phyloP scores from a whole-genome alignment of 1,140 invertebrate genomes.

The Bombus vancouverensis region DNA sequence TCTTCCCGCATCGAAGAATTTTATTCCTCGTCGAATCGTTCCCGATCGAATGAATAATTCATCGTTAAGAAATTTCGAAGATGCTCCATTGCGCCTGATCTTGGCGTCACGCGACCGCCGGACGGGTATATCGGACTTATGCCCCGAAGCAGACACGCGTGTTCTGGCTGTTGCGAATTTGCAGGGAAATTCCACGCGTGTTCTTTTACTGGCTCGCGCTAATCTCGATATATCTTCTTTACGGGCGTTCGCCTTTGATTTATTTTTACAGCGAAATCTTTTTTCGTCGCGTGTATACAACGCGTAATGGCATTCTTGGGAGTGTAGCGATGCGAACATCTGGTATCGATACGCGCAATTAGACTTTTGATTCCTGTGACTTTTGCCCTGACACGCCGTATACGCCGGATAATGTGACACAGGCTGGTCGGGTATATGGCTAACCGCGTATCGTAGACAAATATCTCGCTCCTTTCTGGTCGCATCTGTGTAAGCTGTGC shows the following conservation, averaged over 20 bases:
- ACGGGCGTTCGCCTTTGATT: conserved; percentile 16
- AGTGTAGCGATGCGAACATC: not conserved
- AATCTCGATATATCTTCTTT: conserved; percentile 5
- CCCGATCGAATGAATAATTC: conserved; percentile 45
- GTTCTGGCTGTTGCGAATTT: not conserved
- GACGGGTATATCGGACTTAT: not conserved
- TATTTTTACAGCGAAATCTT: conserved; percentile 43
- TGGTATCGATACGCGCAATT: not conserved
- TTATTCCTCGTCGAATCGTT: conserved; percentile 13
- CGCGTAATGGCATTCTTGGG: not conserved
- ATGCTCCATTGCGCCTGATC: not conserved
- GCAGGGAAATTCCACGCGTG: conserved; percentile 8
- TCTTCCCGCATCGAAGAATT: not conserved
- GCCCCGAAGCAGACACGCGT: not conserved
- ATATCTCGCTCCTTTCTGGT: conserved; percentile 16
- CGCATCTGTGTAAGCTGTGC: conserved; percentile 12
- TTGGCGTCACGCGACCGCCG: not conserved
- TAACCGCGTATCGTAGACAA: not conserved
- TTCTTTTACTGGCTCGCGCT: not conserved
- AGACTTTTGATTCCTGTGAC: not conserved
- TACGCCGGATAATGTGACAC: not conserved
- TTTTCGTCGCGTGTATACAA: conserved; percentile 11
- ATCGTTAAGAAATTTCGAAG: conserved; percentile 32
- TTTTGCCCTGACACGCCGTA: not conserved
- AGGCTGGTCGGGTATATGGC: not conserved